Conservation (phyloP, 2,888 invertebrate genomes). For the Rhorus exstirpatorius region DNA sequence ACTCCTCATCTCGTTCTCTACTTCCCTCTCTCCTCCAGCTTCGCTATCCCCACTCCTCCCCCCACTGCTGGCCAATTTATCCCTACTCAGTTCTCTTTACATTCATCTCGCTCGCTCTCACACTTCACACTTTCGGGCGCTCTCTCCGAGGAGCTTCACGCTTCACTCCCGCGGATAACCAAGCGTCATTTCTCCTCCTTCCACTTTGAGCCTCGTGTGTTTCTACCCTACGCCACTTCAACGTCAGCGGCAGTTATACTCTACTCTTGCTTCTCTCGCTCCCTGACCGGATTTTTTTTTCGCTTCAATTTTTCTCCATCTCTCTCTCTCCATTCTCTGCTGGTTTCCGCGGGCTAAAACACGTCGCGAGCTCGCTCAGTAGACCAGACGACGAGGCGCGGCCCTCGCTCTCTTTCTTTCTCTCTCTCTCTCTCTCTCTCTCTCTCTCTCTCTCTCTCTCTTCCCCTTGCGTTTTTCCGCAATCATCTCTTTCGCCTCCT, state of each 20-base stretch:
- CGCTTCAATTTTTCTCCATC: conserved; percentile 25
- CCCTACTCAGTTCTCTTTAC: conserved; percentile 43
- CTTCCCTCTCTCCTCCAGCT: conserved; percentile 19
- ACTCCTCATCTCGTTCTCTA: conserved; percentile 29
- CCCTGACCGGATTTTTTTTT: conserved; percentile 20
- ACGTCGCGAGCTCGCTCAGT: conserved; percentile 53
- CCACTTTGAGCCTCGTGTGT: conserved; percentile 14
- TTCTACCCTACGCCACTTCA: conserved; percentile 23
- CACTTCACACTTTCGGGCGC: conserved; percentile 41
- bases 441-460: not conserved
- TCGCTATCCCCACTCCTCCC: conserved; percentile 22
- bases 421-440: conserved; percentile 22
- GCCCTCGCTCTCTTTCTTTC: conserved; percentile 49
- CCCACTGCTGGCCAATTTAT: conserved; percentile 43
- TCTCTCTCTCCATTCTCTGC: conserved; percentile 2
- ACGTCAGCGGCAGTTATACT: conserved; percentile 28
- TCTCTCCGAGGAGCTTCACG: conserved; percentile 1
- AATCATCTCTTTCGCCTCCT: conserved; percentile 36
- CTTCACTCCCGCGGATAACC: conserved; percentile 27
- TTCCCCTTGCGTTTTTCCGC: conserved; percentile 26
- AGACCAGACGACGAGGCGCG: conserved; percentile 70
- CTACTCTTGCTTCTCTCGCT: conserved; percentile 15
- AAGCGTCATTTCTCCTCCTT: conserved; percentile 22
- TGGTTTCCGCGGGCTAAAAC: conserved; percentile 49
- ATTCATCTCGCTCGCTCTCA: conserved; percentile 26